Base-by-base conservation (phyloP, 2,888 invertebrate genomes). In the Cynaeus angustus region DNA sequence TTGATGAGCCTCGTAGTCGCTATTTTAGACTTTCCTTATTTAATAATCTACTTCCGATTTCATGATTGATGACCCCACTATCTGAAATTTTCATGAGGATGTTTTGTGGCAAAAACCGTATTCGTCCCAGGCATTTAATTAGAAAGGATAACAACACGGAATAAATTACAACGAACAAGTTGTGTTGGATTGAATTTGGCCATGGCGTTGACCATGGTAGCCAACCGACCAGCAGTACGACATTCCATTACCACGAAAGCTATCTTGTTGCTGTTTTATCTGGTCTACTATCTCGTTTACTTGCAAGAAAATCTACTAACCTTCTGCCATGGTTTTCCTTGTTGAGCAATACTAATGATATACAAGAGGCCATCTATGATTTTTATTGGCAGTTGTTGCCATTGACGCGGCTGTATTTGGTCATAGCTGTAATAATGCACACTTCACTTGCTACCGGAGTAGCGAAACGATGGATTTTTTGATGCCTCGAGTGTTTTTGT, bases 141-240 rank as follows among this genome's bases (percentile, higher is more conserved):
- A 66, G 70, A 67, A 67, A 70, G 70, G 70, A 70, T 67, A 70
- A 53, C 56, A 70, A 66, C 56, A 56, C 55, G 53, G 59, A 69
- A 66, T 69, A 67, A 70, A 67, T 62, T 61, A 70, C 43, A 46
- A 50, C 16, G 30, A 70, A 70, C 70, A 41, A 70, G 56, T 67
- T 67, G 56, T 62, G 66, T 72, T 59, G 70, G 68, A 76, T 78
- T 76, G 74, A 77, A 79, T 81, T 80, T 79, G 80, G 79, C 83
- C 83, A 79, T 83, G 83, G 83, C 82, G 83, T 83, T 83, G 83
- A 83, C 83, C 83, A 83, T 83, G 83, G 79, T 71, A 46, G 55
- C 16, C 28, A 66, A 65, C 58, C 69, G 74, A 67, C 73, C 78
- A 79, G 76, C 74, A 62, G 72, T 67, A 73, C 74, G 75, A 55